Percentiles rank a stretch among this genome's conserved stretches.
These are phyloP conservation scores for Andrena minutula DNA, from an alignment of 2,888 invertebrate genomes.

Conservation along the genomic window DNA sequence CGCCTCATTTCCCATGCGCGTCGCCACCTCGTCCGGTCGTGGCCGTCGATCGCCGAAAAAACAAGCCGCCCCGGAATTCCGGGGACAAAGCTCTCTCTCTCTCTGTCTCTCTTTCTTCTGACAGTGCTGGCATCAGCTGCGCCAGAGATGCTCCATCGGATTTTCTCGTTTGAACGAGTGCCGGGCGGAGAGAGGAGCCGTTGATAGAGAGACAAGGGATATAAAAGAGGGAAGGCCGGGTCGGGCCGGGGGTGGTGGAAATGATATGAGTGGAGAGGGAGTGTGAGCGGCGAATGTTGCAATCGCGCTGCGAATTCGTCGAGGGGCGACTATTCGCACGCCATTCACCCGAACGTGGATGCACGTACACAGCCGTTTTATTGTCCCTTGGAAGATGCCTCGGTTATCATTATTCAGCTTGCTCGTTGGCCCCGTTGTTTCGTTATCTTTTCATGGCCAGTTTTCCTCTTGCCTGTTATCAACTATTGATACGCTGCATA, in stretches of 20 bases:
- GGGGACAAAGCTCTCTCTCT: constrained; percentile 38
- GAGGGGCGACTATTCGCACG: constrained; percentile 29
- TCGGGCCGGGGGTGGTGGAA: constrained; percentile 19
- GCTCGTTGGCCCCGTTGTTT: neutral
- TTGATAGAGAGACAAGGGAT: constrained; percentile 20
- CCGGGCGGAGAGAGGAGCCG: neutral
- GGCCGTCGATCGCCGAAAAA: constrained; percentile 55
- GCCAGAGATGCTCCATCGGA: constrained; percentile 61
- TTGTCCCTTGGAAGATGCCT: neutral
- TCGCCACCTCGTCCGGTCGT: constrained; percentile 11
- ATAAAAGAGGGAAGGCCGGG: constrained; percentile 15
- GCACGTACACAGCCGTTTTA: constrained; percentile 39
- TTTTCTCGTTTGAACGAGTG: constrained; percentile 44
- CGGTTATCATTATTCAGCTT: constrained; percentile 21
- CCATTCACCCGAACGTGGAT: constrained; percentile 2
- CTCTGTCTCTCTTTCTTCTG: constrained; percentile 9
- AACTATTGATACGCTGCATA: neutral
- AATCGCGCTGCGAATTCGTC: constrained; percentile 36
- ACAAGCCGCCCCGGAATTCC: constrained; percentile 57
- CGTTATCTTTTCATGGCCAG: neutral
- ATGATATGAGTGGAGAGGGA: constrained; percentile 29
- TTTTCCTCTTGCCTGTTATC: neutral
- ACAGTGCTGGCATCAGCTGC: constrained; percentile 63
- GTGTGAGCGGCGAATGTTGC: constrained; percentile 46
- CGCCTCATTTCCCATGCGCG: constrained; percentile 23